These are phyloP conservation scores for Umimayanthus chanpuru DNA, from an alignment of 92 coral and sea anemone genomes.

Conservation along the genomic window DNA sequence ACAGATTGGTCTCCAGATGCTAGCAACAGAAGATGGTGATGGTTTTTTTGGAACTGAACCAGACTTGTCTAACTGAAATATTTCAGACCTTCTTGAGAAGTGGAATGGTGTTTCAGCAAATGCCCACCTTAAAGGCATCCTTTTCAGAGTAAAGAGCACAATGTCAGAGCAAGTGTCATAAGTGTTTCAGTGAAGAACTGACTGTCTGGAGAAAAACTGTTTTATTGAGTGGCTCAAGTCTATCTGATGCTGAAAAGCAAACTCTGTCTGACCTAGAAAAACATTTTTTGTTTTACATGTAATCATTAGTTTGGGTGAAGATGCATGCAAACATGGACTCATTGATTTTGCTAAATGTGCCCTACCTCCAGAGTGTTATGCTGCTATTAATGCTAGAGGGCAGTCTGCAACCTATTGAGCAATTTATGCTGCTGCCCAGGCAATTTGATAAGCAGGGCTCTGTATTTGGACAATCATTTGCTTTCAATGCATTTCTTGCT, in stretches of 20 bases:
- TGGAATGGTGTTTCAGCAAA: constrained; percentile 30
- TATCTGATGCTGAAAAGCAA: neutral
- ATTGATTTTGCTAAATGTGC: constrained; percentile 16
- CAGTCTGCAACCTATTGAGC: neutral
- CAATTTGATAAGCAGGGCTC: neutral
- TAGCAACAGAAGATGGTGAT: constrained; percentile 8
- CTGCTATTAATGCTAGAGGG: neutral
- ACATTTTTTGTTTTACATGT: constrained; percentile 31
- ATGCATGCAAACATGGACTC: constrained; percentile 24
- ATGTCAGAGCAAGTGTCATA: constrained; percentile 23
- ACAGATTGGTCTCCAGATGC: neutral
- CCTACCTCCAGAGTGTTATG: constrained; percentile 4
- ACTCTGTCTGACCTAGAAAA: constrained; percentile 9
- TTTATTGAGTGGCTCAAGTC: neutral
- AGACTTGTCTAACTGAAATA: neutral
- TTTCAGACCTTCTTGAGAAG: neutral
- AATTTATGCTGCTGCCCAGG: constrained; percentile 23
- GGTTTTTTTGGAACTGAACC: neutral
- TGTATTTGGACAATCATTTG: neutral
- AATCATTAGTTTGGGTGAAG: constrained; percentile 25
- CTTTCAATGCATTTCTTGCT: constrained; percentile 22
- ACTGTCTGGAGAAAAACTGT: neutral
- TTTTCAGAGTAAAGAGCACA: constrained; percentile 5
- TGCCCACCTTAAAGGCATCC: neutral
- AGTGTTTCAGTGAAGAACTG: neutral